Conservation (phyloP, 1,140 invertebrate genomes). For the Nasonia longicornis region DNA sequence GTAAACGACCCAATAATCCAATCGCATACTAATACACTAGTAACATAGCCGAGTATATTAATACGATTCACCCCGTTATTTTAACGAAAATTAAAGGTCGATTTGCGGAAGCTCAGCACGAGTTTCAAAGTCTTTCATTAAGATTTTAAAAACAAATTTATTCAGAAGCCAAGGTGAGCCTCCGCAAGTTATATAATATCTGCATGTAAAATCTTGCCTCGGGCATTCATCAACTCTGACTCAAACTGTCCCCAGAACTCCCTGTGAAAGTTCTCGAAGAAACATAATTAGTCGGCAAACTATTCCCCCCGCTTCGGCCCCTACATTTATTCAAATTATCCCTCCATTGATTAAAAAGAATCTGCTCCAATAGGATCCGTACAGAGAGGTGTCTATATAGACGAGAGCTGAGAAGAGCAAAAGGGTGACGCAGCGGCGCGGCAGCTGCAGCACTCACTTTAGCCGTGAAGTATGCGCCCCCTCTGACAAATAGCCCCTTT, state of each 20-base stretch:
- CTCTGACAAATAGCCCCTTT: slow-evolving; percentile 39
- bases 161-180: neutral
- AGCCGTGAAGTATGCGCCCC: slow-evolving; percentile 9
- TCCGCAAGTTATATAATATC: neutral
- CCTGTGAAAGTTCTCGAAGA: neutral
- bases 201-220: neutral
- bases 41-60: too few relatives aligned
- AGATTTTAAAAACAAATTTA: neutral
- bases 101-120: neutral
- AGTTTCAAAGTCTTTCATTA: neutral
- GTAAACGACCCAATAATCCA: too few relatives aligned
- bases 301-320: neutral
- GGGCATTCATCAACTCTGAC: slow-evolving; percentile 13
- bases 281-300: slow-evolving; percentile 14
- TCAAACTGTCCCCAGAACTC: slow-evolving; percentile 1
- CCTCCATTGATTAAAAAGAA: slow-evolving; percentile 31
- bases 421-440: too few relatives aligned
- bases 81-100: neutral
- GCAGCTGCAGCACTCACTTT: slow-evolving; percentile 16
- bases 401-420: too few relatives aligned
- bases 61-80: too few relatives aligned
- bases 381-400: neutral
- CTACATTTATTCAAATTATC: slow-evolving; percentile 16
- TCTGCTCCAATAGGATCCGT: neutral
- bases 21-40: too few relatives aligned